These are phyloP conservation scores for Oncorhynchus keta DNA, from an alignment of 2,113 vertebrate genomes.

Conservation along the genomic window DNA sequence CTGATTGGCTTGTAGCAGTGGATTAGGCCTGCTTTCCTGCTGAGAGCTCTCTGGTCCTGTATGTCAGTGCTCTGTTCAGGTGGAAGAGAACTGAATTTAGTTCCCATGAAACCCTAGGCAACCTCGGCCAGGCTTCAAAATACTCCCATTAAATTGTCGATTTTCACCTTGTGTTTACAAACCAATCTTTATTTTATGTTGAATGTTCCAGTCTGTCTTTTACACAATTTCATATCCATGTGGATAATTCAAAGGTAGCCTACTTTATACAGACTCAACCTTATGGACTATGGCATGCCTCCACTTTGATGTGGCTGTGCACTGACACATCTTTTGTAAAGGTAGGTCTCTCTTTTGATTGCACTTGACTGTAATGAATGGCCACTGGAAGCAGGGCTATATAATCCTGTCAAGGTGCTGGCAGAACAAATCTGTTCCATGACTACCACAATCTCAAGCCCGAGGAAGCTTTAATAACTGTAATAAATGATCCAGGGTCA, in stretches of 20 bases:
- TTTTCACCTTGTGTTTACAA: neutral
- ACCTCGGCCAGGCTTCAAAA: constrained; percentile 6
- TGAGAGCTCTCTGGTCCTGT: constrained; percentile 36
- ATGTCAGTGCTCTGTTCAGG: constrained; percentile 35
- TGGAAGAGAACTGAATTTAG: constrained; percentile 25
- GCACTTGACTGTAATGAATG: neutral
- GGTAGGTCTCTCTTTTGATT: constrained; percentile 19
- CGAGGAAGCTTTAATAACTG: constrained; percentile 13
- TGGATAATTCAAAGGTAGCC: too few species aligned
- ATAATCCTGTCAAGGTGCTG: constrained; percentile 37
- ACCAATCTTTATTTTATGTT: neutral
- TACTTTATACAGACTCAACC: neutral
- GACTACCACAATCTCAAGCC: neutral
- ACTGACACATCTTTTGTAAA: constrained; percentile 7
- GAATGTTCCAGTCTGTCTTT: neutral
- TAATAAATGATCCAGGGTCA: constrained; percentile 36
- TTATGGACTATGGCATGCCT: neutral
- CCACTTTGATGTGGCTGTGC: constrained; percentile 5
- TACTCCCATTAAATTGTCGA: neutral
- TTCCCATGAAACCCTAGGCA: constrained; percentile 39
- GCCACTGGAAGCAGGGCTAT: neutral
- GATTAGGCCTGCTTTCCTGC: constrained; percentile 50
- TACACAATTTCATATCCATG: neutral
- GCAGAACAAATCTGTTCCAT: constrained; percentile 5
- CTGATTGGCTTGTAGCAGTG: constrained; percentile 39